Percentiles rank a stretch among this genome's conserved stretches.
Conservation (phyloP, 2,113 vertebrate genomes). For the Formicarius rufipectus region DNA sequence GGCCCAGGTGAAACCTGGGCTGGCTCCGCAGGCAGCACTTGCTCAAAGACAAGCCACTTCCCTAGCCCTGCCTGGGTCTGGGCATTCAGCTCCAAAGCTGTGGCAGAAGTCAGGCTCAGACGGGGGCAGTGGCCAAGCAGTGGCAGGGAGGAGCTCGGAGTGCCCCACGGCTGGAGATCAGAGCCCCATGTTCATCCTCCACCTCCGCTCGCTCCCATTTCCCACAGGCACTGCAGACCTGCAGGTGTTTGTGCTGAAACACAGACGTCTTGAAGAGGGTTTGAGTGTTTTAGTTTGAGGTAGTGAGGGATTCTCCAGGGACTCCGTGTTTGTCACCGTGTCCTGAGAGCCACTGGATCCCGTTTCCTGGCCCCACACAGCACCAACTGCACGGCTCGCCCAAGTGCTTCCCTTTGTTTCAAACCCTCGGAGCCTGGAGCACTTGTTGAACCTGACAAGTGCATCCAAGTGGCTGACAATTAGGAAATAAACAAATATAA, state of each 20-base stretch:
- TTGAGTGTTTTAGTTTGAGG: background rate
- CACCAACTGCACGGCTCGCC: background rate
- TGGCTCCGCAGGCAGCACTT: background rate
- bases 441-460: conserved; percentile 70
- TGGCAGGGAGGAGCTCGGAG: background rate
- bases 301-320: accelerated
- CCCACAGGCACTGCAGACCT: background rate
- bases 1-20: accelerated
- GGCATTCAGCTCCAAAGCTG: background rate
- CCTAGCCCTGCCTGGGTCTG: accelerated
- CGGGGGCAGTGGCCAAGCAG: background rate
- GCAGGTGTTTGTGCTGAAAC: background rate
- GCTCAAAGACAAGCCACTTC: background rate
- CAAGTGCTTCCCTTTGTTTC: conserved; percentile 55
- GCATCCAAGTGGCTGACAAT: conserved; percentile 61
- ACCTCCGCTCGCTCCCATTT: accelerated
- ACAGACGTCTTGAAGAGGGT: accelerated
- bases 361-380: background rate
- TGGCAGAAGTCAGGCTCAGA: background rate
- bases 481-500: conserved; percentile 62
- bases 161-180: accelerated
- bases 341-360: accelerated
- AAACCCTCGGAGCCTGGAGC: conserved; percentile 49
- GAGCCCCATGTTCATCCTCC: accelerated
- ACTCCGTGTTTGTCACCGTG: accelerated